A percentile compares a stretch with the other conserved stretches of the same genome.
Evolutionary conservation across 2,888 invertebrate genomes (phyloP).

Genomic region (Furcula furcula): DNA sequence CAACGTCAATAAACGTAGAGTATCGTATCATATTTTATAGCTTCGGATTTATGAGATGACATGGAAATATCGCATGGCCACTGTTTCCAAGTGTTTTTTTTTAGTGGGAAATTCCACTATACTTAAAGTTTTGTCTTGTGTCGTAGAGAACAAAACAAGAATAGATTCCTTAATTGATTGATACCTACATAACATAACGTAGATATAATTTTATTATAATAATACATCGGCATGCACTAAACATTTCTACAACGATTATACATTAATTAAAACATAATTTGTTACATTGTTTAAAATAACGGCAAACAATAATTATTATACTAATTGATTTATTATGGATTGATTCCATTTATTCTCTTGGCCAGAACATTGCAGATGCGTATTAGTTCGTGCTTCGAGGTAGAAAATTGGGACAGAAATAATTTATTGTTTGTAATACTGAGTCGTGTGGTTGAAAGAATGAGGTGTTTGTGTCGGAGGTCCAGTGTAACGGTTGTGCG

Average conservation of each 20-base stretch:
- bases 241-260: background rate
- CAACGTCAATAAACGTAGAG: constrained; percentile 31
- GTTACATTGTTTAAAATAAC: constrained; percentile 4
- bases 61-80: constrained; percentile 45
- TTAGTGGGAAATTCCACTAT: constrained; percentile 56
- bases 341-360: no score
- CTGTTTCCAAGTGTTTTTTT: constrained; percentile 50
- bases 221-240: no score
- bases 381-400: no score
- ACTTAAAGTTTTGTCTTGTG: constrained; percentile 24
- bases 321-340: constrained; percentile 1
- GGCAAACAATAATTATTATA: background rate
- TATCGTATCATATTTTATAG: constrained; percentile 47
- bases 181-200: background rate
- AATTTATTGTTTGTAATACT: constrained; percentile 49
- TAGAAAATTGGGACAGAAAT: constrained; percentile 44
- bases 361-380: no score
- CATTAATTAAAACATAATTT: constrained; percentile 10
- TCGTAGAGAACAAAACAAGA: constrained; percentile 18
- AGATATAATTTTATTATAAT: background rate
- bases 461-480: constrained; percentile 57
- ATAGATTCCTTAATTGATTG: constrained; percentile 15
- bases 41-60: constrained; percentile 44
- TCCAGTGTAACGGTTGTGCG: constrained; percentile 70
- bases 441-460: constrained; percentile 48